Conservation (phyloP, 35 echinoderm and acorn worm species). For the Eucidaris tribuloides region DNA sequence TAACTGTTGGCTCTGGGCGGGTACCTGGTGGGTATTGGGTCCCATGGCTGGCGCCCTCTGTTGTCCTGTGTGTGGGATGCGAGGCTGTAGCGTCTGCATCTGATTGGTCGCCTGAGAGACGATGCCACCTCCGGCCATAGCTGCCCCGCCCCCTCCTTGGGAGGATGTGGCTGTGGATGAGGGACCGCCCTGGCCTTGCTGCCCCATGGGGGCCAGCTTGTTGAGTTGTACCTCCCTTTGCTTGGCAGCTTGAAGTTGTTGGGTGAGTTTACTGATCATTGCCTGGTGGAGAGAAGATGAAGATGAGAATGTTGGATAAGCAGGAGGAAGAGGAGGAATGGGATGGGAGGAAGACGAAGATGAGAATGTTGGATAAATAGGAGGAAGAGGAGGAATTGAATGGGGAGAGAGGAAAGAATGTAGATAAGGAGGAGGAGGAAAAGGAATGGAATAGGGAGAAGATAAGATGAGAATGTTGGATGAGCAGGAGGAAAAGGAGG, state of each 20-base stretch:
- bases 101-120: not conserved
- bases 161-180: too few species aligned
- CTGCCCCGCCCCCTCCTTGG: not conserved
- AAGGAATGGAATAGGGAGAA: not conserved
- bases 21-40: conserved; percentile 13
- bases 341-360: not conserved
- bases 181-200: too few species aligned
- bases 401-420: not conserved
- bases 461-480: not conserved
- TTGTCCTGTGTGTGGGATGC: conserved; percentile 16
- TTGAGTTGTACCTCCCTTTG: not conserved
- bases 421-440: not conserved
- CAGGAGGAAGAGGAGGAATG: not conserved
- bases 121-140: not conserved
- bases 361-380: too few species aligned
- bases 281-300: not conserved
- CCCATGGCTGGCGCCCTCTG: not conserved
- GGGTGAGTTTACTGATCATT: conserved; percentile 17
- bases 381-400: not conserved
- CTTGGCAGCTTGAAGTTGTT: conserved; percentile 19
- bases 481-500: not conserved
- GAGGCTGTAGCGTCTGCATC: conserved; percentile 2
- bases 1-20: conserved; percentile 52
- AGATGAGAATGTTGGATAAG: too few species aligned
- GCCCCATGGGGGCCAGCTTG: too few species aligned